These are phyloP conservation scores for Oncorhynchus gorbuscha DNA, from an alignment of 2,113 vertebrate species.

Conservation along the genomic window DNA sequence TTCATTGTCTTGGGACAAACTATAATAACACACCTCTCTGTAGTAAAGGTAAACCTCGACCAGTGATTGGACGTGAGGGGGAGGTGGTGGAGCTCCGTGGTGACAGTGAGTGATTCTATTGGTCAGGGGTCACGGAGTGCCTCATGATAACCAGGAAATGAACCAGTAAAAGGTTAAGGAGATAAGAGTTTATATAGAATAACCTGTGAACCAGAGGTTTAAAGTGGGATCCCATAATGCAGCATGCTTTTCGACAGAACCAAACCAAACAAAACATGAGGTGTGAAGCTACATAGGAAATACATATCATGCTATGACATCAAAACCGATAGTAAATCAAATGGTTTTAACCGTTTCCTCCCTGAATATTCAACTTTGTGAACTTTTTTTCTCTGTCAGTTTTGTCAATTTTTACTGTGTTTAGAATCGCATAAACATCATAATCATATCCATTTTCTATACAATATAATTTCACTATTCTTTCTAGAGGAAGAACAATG, in stretches of 20 bases:
- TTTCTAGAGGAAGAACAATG: constrained; percentile 45
- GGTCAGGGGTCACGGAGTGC: constrained; percentile 7
- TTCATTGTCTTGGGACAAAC: not conserved
- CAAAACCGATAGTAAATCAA: constrained; percentile 52
- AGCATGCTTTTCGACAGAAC: constrained; percentile 67
- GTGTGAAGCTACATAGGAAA: constrained; percentile 65
- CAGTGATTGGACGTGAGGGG: not conserved
- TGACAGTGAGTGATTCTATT: not conserved
- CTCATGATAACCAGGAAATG: constrained; percentile 1
- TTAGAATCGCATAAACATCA: constrained; percentile 55
- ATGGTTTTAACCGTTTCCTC: constrained; percentile 55
- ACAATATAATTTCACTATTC: constrained; percentile 47
- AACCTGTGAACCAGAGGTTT: too few species aligned
- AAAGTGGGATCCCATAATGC: constrained; percentile 45
- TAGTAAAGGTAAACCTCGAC: not conserved
- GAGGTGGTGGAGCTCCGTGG: not conserved
- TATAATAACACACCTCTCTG: not conserved
- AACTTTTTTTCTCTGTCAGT: constrained; percentile 34
- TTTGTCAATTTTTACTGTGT: constrained; percentile 38
- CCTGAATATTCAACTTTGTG: constrained; percentile 56
- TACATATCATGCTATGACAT: constrained; percentile 61
- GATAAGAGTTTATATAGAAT: too few species aligned
- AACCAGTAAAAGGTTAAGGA: too few species aligned
- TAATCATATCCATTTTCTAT: constrained; percentile 60
- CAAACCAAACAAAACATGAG: constrained; percentile 53